Percentiles rank a stretch among this genome's conserved stretches.
Evolutionary conservation across 2,113 vertebrate species (phyloP).

Genomic region (Natator depressus): DNA sequence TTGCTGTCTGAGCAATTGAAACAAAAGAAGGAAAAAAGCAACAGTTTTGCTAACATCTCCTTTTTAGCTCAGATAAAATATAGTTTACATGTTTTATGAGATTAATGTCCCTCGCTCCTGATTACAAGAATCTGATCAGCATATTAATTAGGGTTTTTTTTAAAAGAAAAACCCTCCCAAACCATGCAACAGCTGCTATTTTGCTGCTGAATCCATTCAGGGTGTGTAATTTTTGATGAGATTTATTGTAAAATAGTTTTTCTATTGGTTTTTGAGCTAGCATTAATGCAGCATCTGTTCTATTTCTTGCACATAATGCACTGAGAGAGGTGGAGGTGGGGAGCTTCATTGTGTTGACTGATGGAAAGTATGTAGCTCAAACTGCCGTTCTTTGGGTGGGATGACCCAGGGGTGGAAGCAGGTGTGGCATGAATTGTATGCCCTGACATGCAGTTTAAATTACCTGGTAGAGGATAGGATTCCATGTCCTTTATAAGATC

Average conservation of each 20-base stretch:
- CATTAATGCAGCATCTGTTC: slow-evolving; percentile 63
- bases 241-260: slow-evolving; percentile 74
- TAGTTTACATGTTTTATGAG: slow-evolving; percentile 67
- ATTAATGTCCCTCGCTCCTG: slow-evolving; percentile 74
- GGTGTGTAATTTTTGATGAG: slow-evolving; percentile 75
- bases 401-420: background rate
- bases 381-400: background rate
- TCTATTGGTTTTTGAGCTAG: slow-evolving; percentile 45
- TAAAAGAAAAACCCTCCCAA: slow-evolving; percentile 42
- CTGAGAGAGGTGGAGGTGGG: slow-evolving; percentile 21
- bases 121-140: slow-evolving; percentile 78
- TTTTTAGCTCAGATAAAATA: slow-evolving; percentile 46
- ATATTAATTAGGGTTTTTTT: slow-evolving; percentile 75
- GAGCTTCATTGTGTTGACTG: background rate
- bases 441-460: background rate
- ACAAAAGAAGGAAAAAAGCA: slow-evolving; percentile 22
- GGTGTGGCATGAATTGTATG: background rate
- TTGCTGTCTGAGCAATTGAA: background rate
- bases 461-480: background rate
- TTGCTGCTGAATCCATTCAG: slow-evolving; percentile 74
- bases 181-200: slow-evolving; percentile 78
- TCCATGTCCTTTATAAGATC: background rate
- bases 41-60: slow-evolving; percentile 39
- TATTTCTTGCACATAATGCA: slow-evolving; percentile 56
- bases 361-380: slow-evolving; percentile 3